Conservation (phyloP, 2,797 vertebrate species). For the Synaphobranchus kaupii region DNA sequence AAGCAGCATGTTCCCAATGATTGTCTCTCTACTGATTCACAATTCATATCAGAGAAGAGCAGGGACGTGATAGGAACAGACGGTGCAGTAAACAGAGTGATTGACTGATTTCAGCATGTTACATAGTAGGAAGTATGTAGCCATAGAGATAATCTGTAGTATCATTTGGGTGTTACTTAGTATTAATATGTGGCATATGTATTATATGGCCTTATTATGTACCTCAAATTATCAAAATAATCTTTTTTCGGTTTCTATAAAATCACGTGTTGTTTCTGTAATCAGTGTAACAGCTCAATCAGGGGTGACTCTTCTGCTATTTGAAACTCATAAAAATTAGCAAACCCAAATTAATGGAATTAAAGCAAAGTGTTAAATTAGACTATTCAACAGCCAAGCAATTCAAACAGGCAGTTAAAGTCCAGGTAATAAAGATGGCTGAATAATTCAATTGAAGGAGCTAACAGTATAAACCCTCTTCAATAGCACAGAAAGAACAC, state of each 20-base stretch:
- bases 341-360: not conserved
- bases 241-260: not conserved
- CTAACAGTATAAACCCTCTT: not conserved
- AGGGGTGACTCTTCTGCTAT: not conserved
- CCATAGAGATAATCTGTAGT: not conserved
- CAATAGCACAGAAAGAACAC: not conserved
- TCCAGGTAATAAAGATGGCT: not conserved
- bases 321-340: not conserved
- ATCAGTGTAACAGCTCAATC: not conserved
- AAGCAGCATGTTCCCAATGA: constrained; percentile 3
- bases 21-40: constrained; percentile 4
- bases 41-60: not conserved
- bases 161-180: not conserved
- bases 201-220: not conserved
- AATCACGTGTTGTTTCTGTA: not conserved
- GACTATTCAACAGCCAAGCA: not conserved
- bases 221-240: not conserved
- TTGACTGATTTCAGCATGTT: not conserved
- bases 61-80: not conserved
- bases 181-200: not conserved
- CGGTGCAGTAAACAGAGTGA: not conserved
- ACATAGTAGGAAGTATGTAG: not conserved
- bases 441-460: not conserved
- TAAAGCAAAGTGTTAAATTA: not conserved
- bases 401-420: not conserved